Percentiles rank a stretch among this genome's conserved stretches.
Conservation (phyloP, 2,888 invertebrate genomes). For the Luperina testacea region DNA sequence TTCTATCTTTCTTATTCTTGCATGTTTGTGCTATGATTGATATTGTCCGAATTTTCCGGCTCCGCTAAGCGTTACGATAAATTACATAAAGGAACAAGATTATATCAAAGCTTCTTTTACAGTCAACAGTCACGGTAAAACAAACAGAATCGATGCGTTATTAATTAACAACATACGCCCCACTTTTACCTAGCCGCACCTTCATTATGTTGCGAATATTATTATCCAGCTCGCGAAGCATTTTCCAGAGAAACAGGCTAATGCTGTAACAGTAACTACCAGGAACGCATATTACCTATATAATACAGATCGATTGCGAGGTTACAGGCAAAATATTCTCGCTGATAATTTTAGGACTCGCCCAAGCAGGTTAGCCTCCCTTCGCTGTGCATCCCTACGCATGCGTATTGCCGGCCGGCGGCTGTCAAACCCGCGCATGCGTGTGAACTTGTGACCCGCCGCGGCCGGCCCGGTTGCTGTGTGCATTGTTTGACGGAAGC, state of each 20-base stretch:
- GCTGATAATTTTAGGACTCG: slow-evolving; percentile 48
- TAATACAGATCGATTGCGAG: slow-evolving; percentile 42
- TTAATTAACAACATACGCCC: slow-evolving; percentile 21
- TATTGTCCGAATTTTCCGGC: neutral
- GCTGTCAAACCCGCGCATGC: slow-evolving; percentile 58
- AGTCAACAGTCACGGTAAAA: neutral
- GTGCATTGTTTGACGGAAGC: slow-evolving; percentile 49
- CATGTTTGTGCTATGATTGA: neutral
- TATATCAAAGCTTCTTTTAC: neutral
- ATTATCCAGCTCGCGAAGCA: neutral
- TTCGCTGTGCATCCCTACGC: slow-evolving; percentile 37
- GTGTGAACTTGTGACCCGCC: neutral
- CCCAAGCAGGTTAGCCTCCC: slow-evolving; percentile 33
- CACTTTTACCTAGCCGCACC: slow-evolving; percentile 18
- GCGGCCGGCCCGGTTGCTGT: slow-evolving; percentile 29
- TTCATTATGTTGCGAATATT: slow-evolving; percentile 7
- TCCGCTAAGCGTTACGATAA: neutral
- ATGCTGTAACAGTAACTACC: neutral
- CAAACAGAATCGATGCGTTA: slow-evolving; percentile 15
- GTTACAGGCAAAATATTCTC: slow-evolving; percentile 1
- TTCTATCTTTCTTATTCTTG: neutral
- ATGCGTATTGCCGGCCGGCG: slow-evolving; percentile 27
- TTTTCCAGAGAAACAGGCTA: neutral
- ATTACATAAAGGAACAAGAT: neutral
- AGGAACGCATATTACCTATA: slow-evolving; percentile 5